Percentiles rank a stretch among this genome's conserved stretches.
These are phyloP conservation scores for Myzus persicae DNA, from an alignment of 1,140 invertebrate species.

Conservation along the genomic window DNA sequence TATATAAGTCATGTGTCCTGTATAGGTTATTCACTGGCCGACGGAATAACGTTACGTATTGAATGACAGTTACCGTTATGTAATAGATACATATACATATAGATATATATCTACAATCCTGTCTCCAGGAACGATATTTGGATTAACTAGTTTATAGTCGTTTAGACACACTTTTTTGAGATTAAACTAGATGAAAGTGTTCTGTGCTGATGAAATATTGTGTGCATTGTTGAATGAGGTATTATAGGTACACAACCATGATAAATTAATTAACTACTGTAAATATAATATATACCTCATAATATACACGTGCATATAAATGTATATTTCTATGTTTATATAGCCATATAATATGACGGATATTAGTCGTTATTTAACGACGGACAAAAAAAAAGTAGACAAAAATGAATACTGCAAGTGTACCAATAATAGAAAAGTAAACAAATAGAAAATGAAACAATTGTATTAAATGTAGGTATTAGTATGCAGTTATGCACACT, in stretches of 20 bases:
- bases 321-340: not conserved
- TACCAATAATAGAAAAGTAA: not conserved
- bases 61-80: not conserved
- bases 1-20: not conserved
- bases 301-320: slow-evolving; percentile 1
- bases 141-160: slow-evolving; percentile 30
- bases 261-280: slow-evolving; percentile 1
- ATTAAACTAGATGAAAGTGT: not conserved
- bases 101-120: not conserved
- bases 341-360: not conserved
- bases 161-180: not conserved
- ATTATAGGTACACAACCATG: not conserved
- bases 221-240: not conserved
- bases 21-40: not conserved
- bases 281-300: not conserved
- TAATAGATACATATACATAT: not conserved
- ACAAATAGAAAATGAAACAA: not conserved
- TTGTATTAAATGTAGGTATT: not conserved
- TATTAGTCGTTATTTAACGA: slow-evolving; percentile 17
- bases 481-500: too few relatives aligned
- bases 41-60: slow-evolving; percentile 12
- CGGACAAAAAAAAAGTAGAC: not conserved
- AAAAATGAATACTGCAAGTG: not conserved
- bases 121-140: not conserved
- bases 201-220: not conserved